A percentile compares a stretch with the other conserved stretches of the same genome.
phyloP scores from a whole-genome alignment of 2,113 vertebrate species.

The Corvus hawaiiensis region DNA sequence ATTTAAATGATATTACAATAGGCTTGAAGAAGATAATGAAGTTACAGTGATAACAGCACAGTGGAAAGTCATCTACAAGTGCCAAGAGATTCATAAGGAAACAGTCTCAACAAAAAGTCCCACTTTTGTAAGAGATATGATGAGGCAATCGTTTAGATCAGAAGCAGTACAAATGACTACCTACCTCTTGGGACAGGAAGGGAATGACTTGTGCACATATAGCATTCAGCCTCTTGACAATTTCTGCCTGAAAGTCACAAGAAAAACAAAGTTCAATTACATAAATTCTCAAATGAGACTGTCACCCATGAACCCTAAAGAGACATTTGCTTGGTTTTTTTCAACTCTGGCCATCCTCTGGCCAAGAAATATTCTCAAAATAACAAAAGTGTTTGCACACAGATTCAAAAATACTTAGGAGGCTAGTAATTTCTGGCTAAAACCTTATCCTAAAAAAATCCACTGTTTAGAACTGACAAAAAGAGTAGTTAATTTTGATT shows the following conservation, averaged over 20 bases:
- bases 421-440: slow-evolving; percentile 15
- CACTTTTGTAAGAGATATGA: not conserved
- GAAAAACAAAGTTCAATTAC: slow-evolving; percentile 47
- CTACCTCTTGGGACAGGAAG: slow-evolving; percentile 96
- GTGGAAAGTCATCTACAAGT: slow-evolving; percentile 28
- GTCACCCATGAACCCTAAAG: slow-evolving; percentile 11
- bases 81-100: slow-evolving; percentile 18
- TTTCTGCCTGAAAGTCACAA: slow-evolving; percentile 87
- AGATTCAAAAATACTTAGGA: not conserved
- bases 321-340: not conserved
- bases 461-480: not conserved
- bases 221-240: slow-evolving; percentile 95
- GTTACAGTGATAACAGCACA: not conserved
- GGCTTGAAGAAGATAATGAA: slow-evolving; percentile 21
- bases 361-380: not conserved
- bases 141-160: not conserved
- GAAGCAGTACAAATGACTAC: slow-evolving; percentile 9
- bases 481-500: slow-evolving; percentile 15
- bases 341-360: not conserved
- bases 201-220: slow-evolving; percentile 98
- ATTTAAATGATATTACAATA: slow-evolving; percentile 4
- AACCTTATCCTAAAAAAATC: slow-evolving; percentile 26
- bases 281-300: slow-evolving; percentile 16
- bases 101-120: not conserved
- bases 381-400: not conserved